Percentiles rank a stretch among this genome's conserved stretches.
phyloP scores from a whole-genome alignment of 2,888 invertebrate species.

The Autographa gamma region DNA sequence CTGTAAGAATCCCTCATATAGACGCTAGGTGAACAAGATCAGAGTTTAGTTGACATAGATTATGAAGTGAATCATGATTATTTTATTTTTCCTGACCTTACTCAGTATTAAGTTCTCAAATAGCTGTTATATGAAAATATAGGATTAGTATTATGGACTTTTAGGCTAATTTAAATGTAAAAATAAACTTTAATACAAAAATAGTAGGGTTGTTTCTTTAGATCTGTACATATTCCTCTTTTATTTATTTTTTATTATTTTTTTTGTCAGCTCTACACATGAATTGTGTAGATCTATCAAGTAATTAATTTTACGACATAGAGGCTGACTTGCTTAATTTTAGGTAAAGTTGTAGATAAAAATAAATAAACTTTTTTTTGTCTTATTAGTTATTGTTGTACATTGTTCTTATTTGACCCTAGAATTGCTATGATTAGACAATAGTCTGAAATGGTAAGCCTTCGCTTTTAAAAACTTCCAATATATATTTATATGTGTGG shows the following conservation, averaged over 20 bases:
- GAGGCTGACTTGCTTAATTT: constrained; percentile 48
- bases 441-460: background rate
- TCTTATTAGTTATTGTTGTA: constrained; percentile 45
- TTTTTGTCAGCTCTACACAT: constrained; percentile 42
- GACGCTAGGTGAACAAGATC: constrained; percentile 78
- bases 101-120: constrained; percentile 88
- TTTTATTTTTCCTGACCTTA: constrained; percentile 76
- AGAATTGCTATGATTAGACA: constrained; percentile 18
- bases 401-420: constrained; percentile 51
- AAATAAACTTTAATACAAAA: constrained; percentile 84
- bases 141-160: constrained; percentile 79
- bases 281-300: constrained; percentile 42
- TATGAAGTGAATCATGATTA: constrained; percentile 73
- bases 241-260: constrained; percentile 59
- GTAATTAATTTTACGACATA: constrained; percentile 42
- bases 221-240: constrained; percentile 83
- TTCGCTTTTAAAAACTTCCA: background rate
- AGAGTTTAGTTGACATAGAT: constrained; percentile 74
- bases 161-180: constrained; percentile 79
- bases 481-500: too few relatives aligned
- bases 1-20: constrained; percentile 79
- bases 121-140: constrained; percentile 77
- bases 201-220: constrained; percentile 86
- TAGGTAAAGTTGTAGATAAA: constrained; percentile 41
- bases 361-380: constrained; percentile 40